Evolutionary conservation across 1,140 invertebrate species (phyloP), one percentile per base, ranked within the genome.

Genomic region (Hyles vespertilio): DNA sequence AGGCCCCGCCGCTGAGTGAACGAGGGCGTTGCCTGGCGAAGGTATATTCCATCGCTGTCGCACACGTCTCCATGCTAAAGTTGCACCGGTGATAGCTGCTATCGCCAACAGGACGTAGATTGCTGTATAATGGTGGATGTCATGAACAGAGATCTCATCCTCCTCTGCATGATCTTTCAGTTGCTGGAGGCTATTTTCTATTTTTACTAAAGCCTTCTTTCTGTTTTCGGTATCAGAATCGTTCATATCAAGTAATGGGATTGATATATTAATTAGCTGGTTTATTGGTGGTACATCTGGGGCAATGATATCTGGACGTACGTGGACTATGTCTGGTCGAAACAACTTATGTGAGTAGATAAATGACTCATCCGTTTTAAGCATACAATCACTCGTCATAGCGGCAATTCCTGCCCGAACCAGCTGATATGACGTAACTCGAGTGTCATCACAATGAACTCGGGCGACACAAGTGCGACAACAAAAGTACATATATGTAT

Each of bases 401-500:
- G 4, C 45, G 6, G 58, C 51, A 33, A 66, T 47, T 12, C 47
- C 52, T 2, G 49, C 11, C 1, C 46, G 9, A 2, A 11, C 32
- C 12, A 59, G 9, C 2, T 40, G n/a, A 12, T 55, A 6, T 4
- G 57, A 6, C 2, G 63, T 61, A 55, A 65, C 44, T 36, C 46
- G 55, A 40, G 4, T 8, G 8, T 51, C 45, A 10, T n/a, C 59
- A 44, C 65, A 67, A 51, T 61, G 54, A 3, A 40, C 47, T 61
- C 54, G 32, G 10, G 63, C 7, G 11, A 33, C 36, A 48, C 56
- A 61, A 10, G 8, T 6, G 3, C 36, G 34, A 33, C 61, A 67
- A 51, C 59, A 67, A 32, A 45, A 52, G 32, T 52, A 56, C 9
- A 63, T 22, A 11, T 58, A 55, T 6, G 9, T 56, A 45, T 61